Evolutionary conservation across 2,113 vertebrate genomes (phyloP).

Genomic region (Sciurus niger): DNA sequence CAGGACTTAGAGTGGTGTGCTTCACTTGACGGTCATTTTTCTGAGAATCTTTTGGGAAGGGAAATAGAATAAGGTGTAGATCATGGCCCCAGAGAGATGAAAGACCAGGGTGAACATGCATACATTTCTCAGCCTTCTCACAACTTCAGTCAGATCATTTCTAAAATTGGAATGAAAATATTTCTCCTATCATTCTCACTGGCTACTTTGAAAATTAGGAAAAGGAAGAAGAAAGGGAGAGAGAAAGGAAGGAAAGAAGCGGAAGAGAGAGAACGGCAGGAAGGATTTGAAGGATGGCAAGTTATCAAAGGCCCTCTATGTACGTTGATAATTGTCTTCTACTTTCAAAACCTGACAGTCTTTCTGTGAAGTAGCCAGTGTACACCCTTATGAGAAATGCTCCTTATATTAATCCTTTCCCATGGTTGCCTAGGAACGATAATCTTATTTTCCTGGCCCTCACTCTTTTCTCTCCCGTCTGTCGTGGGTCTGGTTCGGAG

Average conservation of each 20-base stretch:
- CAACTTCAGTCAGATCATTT: constrained; percentile 34
- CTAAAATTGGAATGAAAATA: neutral
- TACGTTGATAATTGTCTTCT: constrained; percentile 18
- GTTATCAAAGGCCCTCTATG: constrained; percentile 25
- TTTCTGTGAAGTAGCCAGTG: constrained; percentile 60
- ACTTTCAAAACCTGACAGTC: constrained; percentile 67
- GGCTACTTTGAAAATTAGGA: constrained; percentile 16
- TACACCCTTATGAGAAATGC: constrained; percentile 68
- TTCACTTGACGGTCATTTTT: neutral
- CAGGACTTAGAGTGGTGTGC: neutral
- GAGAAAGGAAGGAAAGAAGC: neutral
- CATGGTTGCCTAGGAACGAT: constrained; percentile 75
- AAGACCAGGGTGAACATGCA: neutral
- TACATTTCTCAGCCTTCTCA: constrained; percentile 29
- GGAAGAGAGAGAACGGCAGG: neutral
- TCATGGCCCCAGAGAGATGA: constrained; percentile 3
- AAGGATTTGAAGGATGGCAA: constrained; percentile 50
- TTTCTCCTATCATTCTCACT: neutral
- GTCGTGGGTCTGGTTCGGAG: neutral
- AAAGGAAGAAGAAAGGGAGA: neutral
- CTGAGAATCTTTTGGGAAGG: neutral
- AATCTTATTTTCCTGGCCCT: constrained; percentile 66
- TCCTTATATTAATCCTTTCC: constrained; percentile 62
- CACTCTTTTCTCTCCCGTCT: constrained; percentile 37
- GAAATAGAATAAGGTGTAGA: neutral